Conservation (phyloP, 2,113 vertebrate genomes). For the Sander vitreus region DNA sequence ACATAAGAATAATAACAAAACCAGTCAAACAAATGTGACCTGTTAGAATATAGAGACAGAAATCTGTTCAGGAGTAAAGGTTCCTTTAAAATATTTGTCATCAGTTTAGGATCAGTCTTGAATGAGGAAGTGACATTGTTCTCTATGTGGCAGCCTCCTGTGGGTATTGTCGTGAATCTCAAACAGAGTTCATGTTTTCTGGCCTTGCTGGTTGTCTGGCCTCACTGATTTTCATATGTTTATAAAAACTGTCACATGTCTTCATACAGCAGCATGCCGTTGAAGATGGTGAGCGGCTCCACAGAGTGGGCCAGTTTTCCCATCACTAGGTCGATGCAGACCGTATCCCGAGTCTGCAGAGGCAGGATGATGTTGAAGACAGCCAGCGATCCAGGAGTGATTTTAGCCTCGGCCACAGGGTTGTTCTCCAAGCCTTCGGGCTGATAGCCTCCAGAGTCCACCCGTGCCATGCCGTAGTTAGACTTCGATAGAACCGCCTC, state of each 20-base stretch:
- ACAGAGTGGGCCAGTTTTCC: slow-evolving; percentile 92
- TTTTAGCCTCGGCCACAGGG: slow-evolving; percentile 87
- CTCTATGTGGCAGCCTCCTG: slow-evolving; percentile 18
- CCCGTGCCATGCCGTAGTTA: slow-evolving; percentile 91
- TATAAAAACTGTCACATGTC: slow-evolving; percentile 60
- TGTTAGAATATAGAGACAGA: background rate
- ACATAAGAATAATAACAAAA: slow-evolving; percentile 34
- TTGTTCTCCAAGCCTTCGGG: slow-evolving; percentile 95
- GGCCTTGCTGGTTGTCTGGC: too few species aligned
- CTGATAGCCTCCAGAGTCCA: slow-evolving; percentile 93
- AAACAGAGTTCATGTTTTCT: background rate
- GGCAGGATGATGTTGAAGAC: slow-evolving; percentile 94
- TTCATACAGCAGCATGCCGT: slow-evolving; percentile 89
- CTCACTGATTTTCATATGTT: too few species aligned
- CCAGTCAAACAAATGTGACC: background rate
- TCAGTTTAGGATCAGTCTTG: slow-evolving; percentile 22
- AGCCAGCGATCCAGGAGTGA: slow-evolving; percentile 87
- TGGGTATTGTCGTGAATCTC: slow-evolving; percentile 6
- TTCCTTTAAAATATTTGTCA: slow-evolving; percentile 38
- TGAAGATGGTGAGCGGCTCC: slow-evolving; percentile 95
- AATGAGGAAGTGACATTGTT: slow-evolving; percentile 18
- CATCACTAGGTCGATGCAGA: slow-evolving; percentile 94
- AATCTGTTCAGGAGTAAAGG: slow-evolving; percentile 23
- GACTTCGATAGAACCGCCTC: slow-evolving; percentile 95
- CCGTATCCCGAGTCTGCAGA: slow-evolving; percentile 87